These are phyloP conservation scores for Danio tinwini DNA, from an alignment of 2,797 vertebrate species.

Conservation along the genomic window DNA sequence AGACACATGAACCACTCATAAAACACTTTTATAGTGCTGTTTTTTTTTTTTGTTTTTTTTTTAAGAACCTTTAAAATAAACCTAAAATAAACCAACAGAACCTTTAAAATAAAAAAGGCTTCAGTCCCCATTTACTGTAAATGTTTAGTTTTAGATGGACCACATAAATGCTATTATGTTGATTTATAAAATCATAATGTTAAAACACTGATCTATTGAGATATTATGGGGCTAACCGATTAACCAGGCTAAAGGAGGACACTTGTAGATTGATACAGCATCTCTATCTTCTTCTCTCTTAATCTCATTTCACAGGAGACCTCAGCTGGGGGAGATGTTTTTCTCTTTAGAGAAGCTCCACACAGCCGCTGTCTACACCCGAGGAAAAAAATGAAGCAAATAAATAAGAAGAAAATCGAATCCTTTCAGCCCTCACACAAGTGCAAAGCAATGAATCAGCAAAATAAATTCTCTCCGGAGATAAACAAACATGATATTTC, in stretches of 20 bases:
- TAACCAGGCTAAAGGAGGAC: background rate
- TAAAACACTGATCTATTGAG: constrained; percentile 59
- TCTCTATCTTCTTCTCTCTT: constrained; percentile 66
- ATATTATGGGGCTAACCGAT: constrained; percentile 52
- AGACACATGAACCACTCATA: background rate
- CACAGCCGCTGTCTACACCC: background rate
- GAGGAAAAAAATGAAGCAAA: constrained; percentile 73
- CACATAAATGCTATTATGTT: constrained; percentile 18
- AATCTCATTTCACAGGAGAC: constrained; percentile 74
- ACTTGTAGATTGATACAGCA: constrained; percentile 54
- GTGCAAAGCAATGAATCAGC: constrained; percentile 79
- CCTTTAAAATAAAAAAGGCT: background rate
- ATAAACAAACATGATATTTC: constrained; percentile 84
- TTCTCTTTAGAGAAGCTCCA: constrained; percentile 17
- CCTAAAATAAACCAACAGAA: no score
- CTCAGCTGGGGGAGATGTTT: constrained; percentile 47
- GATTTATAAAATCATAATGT: constrained; percentile 49
- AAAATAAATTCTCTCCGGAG: constrained; percentile 80
- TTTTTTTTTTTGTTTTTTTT: background rate
- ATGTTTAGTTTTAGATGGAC: background rate
- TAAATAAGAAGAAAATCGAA: constrained; percentile 82
- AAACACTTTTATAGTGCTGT: no score
- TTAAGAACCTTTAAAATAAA: background rate
- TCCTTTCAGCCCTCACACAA: constrained; percentile 74
- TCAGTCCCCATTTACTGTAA: background rate